A percentile compares a stretch with the other conserved stretches of the same genome.
phyloP scores from a whole-genome alignment of 2,113 vertebrate species.

The Phycodurus eques region DNA sequence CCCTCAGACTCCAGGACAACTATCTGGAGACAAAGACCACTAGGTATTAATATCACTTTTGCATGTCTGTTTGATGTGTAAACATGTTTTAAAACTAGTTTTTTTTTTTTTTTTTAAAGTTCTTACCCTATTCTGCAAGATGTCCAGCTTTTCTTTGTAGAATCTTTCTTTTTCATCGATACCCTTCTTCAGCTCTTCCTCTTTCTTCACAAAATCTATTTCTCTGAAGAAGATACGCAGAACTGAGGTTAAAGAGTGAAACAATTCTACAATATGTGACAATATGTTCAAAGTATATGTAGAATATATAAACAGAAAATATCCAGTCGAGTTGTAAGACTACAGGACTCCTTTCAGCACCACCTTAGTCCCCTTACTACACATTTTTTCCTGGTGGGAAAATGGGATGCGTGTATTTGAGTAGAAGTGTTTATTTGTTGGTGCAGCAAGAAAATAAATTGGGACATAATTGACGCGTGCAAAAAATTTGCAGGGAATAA shows the following conservation, averaged over 20 bases:
- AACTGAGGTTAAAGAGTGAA: conserved; percentile 7
- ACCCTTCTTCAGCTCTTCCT: conserved; percentile 78
- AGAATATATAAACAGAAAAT: background rate
- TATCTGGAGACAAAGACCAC: conserved; percentile 67
- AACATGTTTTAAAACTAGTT: background rate
- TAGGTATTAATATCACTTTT: background rate
- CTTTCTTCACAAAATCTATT: conserved; percentile 84
- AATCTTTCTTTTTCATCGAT: conserved; percentile 82
- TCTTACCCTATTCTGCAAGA: conserved; percentile 79
- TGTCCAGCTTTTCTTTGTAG: conserved; percentile 78
- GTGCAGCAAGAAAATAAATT: background rate
- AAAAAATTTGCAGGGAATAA: background rate
- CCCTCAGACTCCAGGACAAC: conserved; percentile 70
- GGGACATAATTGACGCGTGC: background rate
- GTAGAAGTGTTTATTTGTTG: too few relatives aligned
- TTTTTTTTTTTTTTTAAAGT: background rate
- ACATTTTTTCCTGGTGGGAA: too few relatives aligned
- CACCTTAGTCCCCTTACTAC: background rate
- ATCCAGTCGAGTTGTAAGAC: too few relatives aligned
- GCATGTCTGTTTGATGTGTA: background rate
- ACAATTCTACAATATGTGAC: background rate
- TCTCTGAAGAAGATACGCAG: conserved; percentile 73
- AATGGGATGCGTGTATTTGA: too few relatives aligned
- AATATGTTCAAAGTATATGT: background rate
- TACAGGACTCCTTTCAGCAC: too few relatives aligned